Evolutionary conservation across 2,888 invertebrate genomes (phyloP), one percentile per base, ranked within the genome.

Genomic region (Vannuccia rotundouncinata): DNA sequence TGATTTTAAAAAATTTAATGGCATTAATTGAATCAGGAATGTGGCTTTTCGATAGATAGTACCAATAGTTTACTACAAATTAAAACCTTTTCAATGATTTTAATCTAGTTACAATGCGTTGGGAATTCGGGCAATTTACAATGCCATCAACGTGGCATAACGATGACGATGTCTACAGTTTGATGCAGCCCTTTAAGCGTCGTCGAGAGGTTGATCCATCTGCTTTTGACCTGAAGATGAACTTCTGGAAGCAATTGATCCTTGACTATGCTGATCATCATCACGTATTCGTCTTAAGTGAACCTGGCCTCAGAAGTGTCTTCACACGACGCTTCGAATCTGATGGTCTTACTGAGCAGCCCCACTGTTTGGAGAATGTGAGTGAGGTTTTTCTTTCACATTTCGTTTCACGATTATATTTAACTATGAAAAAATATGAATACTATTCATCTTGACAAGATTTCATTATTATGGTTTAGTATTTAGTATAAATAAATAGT

Each of bases 141-240:
- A 66, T 73, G 60, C 78, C 78, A 29, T 10, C 22, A 59, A 5
- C 60, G 1, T 78, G 78, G 78, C 28, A 78, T 22, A 66, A 74
- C 17, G 78, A 78, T 1, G 66, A 78, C 29, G 66, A 66, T 22
- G 60, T 78, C n/a, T 78, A 66, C 29, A 29, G 29, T 27, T 29
- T 78, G n/a, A 28, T 73, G 60, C 78, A 78, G 29, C 25, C 22
- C 2, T 78, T 78, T 29, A 78, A 78, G 22, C n/a, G 78, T 27
- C 59, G 59, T 28, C 59, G 78, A 2, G 27, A 78, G 17, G 60
- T 66, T 13, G 78, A 78, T 60, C 78, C 78, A 27, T n/a, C 66
- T 17, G 13, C 59, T 17, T 78, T 25, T 28, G 66, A 78, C 60
- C 60, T 28, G 13, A 78, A 78, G 27, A 59, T 78, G 1, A 74